Percentiles rank a stretch among this genome's conserved stretches.
Evolutionary conservation across 2,113 vertebrate genomes (phyloP).

Genomic region (Acrocephalus kingi): DNA sequence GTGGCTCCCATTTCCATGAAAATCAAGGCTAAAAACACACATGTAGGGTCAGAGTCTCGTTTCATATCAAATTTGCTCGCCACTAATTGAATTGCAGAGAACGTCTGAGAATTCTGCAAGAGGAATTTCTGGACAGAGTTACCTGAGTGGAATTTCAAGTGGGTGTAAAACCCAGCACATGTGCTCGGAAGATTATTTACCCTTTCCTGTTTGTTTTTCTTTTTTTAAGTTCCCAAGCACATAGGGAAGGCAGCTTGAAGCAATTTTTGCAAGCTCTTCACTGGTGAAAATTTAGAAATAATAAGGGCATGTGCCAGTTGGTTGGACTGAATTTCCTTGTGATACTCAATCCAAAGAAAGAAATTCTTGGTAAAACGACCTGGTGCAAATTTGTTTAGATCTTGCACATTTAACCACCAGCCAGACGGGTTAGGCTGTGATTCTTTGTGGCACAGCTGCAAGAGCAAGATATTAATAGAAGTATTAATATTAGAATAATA

Average conservation of each 20-base stretch:
- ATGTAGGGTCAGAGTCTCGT: not conserved
- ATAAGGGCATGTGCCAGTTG: not conserved
- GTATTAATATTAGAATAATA: not conserved
- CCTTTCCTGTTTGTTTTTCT: not conserved
- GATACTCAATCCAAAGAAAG: not conserved
- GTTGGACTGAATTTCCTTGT: conserved; percentile 25
- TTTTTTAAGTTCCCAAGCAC: not conserved
- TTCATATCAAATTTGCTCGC: not conserved
- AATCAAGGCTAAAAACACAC: not conserved
- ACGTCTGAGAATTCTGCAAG: not conserved
- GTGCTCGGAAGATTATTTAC: not conserved
- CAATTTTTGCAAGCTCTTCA: conserved; percentile 21
- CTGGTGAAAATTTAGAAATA: conserved; percentile 3
- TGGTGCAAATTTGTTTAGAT: conserved; percentile 9
- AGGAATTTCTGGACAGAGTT: not conserved
- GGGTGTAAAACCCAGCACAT: not conserved
- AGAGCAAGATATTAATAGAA: not conserved
- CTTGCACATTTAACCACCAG: not conserved
- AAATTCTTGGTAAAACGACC: conserved; percentile 5
- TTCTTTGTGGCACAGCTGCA: not conserved
- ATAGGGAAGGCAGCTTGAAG: conserved; percentile 9
- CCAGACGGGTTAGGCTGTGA: not conserved
- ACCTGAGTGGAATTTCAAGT: conserved; percentile 12
- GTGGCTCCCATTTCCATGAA: conserved; percentile 1
- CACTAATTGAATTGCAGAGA: conserved; percentile 12